Conservation (phyloP, 2,888 invertebrate genomes). For the Drosophila rellima region DNA sequence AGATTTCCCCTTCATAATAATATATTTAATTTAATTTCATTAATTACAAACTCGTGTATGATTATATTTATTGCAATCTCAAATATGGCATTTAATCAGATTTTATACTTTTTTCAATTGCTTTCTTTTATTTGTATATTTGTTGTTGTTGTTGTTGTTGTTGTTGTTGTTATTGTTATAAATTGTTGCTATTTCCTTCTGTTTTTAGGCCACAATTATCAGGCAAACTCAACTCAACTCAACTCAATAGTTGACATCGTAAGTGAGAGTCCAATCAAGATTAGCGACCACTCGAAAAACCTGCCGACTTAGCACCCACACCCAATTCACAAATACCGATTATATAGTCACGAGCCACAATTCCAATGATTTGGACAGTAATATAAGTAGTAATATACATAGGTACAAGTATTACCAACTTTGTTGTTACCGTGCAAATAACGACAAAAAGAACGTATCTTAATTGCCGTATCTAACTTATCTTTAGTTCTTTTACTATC, state of each 20-base stretch:
- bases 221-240: constrained; percentile 32
- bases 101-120: constrained; percentile 6
- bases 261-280: constrained; percentile 61
- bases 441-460: background rate
- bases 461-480: constrained; percentile 12
- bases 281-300: constrained; percentile 36
- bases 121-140: background rate
- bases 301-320: constrained; percentile 44
- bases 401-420: background rate
- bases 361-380: background rate
- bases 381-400: background rate
- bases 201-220: constrained; percentile 32
- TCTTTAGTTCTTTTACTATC: constrained; percentile 5
- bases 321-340: constrained; percentile 24
- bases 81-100: constrained; percentile 34
- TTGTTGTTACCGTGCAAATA: constrained; percentile 21
- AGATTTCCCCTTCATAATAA: background rate
- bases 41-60: constrained; percentile 10
- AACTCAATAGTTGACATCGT: constrained; percentile 50
- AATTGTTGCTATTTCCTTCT: constrained; percentile 5
- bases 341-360: constrained; percentile 36
- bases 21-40: constrained; percentile 3
- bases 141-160: too few relatives aligned
- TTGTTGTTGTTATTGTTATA: too few relatives aligned
- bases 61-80: constrained; percentile 19